phyloP scores from a whole-genome alignment of 2,888 invertebrate genomes.

The Noctua comes region DNA sequence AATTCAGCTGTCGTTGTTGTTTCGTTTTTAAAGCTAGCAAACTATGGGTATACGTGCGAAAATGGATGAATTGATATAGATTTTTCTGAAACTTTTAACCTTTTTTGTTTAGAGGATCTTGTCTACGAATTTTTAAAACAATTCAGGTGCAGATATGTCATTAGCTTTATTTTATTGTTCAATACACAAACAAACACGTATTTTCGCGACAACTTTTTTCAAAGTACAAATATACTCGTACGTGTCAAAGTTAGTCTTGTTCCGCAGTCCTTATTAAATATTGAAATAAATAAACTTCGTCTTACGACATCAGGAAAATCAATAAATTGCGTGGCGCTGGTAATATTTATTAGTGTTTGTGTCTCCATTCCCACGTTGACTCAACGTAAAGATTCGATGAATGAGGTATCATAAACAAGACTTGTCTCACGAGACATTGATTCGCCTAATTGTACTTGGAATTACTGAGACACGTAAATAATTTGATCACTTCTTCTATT shows the following conservation, averaged over 20 bases:
- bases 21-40: conserved; percentile 2
- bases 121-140: conserved; percentile 20
- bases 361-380: conserved; percentile 56
- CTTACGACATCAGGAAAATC: conserved; percentile 50
- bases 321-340: conserved; percentile 53
- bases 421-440: conserved; percentile 49
- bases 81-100: conserved; percentile 20
- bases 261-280: conserved; percentile 48
- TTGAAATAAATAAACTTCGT: conserved; percentile 42
- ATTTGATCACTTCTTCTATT: conserved; percentile 35
- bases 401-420: conserved; percentile 48
- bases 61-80: conserved; percentile 9
- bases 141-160: conserved; percentile 25
- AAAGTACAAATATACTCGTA: conserved; percentile 26
- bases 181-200: conserved; percentile 40
- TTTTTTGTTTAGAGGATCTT: conserved; percentile 18
- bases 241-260: conserved; percentile 42
- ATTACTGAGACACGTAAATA: conserved; percentile 31
- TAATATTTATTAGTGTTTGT: conserved; percentile 51
- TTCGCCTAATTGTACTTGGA: conserved; percentile 47
- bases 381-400: conserved; percentile 49
- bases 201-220: conserved; percentile 36
- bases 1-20: not conserved
- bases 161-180: conserved; percentile 46
- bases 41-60: not conserved